Evolutionary conservation across 2,888 invertebrate species (phyloP).

Genomic region (Bombyx huttoni): DNA sequence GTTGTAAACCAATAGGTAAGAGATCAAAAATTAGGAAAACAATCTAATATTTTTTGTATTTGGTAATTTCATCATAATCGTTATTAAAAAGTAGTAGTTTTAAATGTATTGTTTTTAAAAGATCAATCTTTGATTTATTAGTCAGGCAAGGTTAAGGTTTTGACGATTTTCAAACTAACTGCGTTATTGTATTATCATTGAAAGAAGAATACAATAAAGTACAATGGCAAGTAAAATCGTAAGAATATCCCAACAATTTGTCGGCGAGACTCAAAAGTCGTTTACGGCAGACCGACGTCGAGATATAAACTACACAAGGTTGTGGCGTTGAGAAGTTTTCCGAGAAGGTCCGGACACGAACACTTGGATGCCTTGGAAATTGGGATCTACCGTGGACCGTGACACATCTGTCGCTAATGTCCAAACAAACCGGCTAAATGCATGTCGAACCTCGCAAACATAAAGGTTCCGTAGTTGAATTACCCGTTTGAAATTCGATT

Average conservation of each 20-base stretch:
- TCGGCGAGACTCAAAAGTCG: constrained; percentile 57
- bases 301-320: constrained; percentile 32
- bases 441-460: not conserved
- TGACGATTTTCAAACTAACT: constrained; percentile 17
- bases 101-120: not conserved
- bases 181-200: constrained; percentile 26
- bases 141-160: not conserved
- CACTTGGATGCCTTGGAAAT: constrained; percentile 34
- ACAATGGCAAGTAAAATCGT: constrained; percentile 33
- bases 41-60: no score
- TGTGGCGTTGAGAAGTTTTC: constrained; percentile 47
- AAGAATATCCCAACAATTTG: constrained; percentile 40
- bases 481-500: not conserved
- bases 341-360: constrained; percentile 51
- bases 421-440: not conserved
- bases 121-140: not conserved
- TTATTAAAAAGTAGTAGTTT: not conserved
- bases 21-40: no score
- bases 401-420: constrained; percentile 55
- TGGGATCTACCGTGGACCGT: constrained; percentile 28
- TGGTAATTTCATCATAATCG: no score
- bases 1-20: no score
- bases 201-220: constrained; percentile 17
- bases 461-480: not conserved
- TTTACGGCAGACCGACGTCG: constrained; percentile 26